Base-by-base conservation (phyloP, 2,797 vertebrate genomes). In the Moxostoma hubbsi region DNA sequence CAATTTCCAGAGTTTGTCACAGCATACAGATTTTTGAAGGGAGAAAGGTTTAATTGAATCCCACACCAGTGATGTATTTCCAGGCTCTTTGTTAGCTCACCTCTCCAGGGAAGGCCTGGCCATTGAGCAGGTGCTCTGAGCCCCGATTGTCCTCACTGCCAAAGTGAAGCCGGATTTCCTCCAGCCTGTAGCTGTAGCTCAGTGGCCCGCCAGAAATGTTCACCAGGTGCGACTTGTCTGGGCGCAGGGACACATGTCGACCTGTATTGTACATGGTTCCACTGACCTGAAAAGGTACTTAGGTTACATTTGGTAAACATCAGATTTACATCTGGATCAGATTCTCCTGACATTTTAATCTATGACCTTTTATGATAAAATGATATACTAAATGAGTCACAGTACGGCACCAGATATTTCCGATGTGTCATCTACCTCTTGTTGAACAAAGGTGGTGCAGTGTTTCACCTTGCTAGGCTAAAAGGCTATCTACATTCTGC, bases 231-330 rank as follows among this genome's bases (percentile, higher is more conserved):
- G 97, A 95, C 85, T 96, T 98, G 91, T 98, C 97, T 12, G 97
- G 91, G 12, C 96, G 91, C 69, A 98, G 93, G 57, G 96, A 97
- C 77, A 98, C 96, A 0, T 98, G 97, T 75, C 95, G 96, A 62
- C 97, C 97, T 0, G 97, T 98, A 83, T 98, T 98, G 87, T 98
- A 98, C 96, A 98, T 98, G 2, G 97, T 98, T 53, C 97, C 95
- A 13, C 95, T 95, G 87, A 98, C 95, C 97, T 98, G 82, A 51
- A 77, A 75, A 62, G 16, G 59, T 6, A 62, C 24, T 43, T 36
- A 24, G 6, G 24, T 24, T 50, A 50, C 15, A 53, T 49, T 45
- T 63, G n/a, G n/a, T n/a, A n/a, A n/a, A n/a, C n/a, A n/a, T n/a
- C n/a, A n/a, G n/a, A n/a, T n/a, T n/a, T n/a, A n/a, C n/a, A n/a